Evolutionary conservation across 1,140 invertebrate genomes (phyloP).

Genomic region (Subanguina moxae): DNA sequence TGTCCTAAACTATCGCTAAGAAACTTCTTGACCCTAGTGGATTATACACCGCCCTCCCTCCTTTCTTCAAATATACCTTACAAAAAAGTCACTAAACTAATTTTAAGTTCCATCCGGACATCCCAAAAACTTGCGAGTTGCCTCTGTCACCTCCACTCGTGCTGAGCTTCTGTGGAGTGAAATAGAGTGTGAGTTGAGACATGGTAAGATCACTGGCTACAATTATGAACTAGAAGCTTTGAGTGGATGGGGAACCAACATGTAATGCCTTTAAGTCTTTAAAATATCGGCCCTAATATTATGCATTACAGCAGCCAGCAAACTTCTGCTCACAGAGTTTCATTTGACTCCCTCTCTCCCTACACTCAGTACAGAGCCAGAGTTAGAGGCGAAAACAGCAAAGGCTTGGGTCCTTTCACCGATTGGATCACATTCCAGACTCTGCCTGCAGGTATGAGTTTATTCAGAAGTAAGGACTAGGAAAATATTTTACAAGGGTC

Average conservation of each 20-base stretch:
- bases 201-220: constrained; percentile 57
- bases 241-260: constrained; percentile 48
- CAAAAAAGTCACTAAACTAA: neutral
- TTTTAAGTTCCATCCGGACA: constrained; percentile 50
- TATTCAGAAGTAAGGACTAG: neutral
- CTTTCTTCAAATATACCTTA: no score
- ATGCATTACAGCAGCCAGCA: neutral
- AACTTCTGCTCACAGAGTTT: constrained; percentile 44
- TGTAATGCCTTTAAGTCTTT: constrained; percentile 1
- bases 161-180: constrained; percentile 57
- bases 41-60: no score
- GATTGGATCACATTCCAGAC: constrained; percentile 55
- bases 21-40: no score
- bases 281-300: constrained; percentile 21
- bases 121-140: constrained; percentile 46
- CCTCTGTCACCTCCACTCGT: constrained; percentile 52
- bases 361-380: constrained; percentile 56
- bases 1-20: no score
- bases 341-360: constrained; percentile 52
- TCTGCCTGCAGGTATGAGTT: constrained; percentile 31
- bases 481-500: neutral
- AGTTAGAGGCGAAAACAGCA: constrained; percentile 49
- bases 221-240: constrained; percentile 55
- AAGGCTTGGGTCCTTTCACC: constrained; percentile 55
- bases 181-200: constrained; percentile 57